A percentile compares a stretch with the other conserved stretches of the same genome.
Evolutionary conservation across 2,797 vertebrate species (phyloP).

Genomic region (Podarcis lilfordi): DNA sequence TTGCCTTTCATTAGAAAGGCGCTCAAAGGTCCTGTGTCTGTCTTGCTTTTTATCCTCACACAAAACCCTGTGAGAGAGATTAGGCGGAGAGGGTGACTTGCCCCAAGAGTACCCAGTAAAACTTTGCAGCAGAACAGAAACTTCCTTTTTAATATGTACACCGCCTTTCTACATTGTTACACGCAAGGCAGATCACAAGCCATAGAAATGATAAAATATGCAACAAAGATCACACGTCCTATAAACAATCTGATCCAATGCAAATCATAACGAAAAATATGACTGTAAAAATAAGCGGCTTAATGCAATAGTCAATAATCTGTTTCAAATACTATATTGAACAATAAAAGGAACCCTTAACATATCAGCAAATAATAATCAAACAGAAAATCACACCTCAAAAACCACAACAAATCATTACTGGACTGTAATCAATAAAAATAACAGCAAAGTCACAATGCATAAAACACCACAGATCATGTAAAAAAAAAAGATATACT

Average conservation of each 20-base stretch:
- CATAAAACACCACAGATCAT: not conserved
- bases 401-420: not conserved
- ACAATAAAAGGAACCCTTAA: not conserved
- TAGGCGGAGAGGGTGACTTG: not conserved
- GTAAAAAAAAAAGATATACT: too few species aligned
- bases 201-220: not conserved
- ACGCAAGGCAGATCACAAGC: not conserved
- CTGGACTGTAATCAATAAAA: not conserved
- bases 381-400: not conserved
- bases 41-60: not conserved
- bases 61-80: not conserved
- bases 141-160: not conserved
- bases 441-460: not conserved
- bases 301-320: not conserved
- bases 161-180: not conserved
- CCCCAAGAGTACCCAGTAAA: not conserved
- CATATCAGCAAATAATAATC: not conserved
- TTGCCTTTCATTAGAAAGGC: not conserved
- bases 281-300: not conserved
- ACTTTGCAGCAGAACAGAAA: not conserved
- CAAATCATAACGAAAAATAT: not conserved
- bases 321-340: not conserved
- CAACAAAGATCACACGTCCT: not conserved
- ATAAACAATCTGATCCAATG: not conserved
- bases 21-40: not conserved